Evolutionary conservation across 2,113 vertebrate species (phyloP).

Genomic region (Stigmatopora argus): DNA sequence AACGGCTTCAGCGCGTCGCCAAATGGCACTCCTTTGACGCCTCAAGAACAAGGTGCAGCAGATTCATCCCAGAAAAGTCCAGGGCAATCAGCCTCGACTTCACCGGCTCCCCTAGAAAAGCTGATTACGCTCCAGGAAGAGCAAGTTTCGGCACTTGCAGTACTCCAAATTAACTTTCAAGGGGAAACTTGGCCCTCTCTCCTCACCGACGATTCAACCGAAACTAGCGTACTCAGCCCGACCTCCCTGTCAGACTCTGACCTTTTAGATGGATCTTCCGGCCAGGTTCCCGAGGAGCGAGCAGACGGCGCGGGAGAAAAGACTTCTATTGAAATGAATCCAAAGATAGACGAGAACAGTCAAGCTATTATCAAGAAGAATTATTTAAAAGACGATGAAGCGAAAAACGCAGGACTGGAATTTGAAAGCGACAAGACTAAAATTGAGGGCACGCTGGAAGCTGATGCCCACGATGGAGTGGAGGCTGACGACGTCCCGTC

Average conservation of each 20-base stretch:
- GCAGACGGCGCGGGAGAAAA: slow-evolving; percentile 5
- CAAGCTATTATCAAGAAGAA: slow-evolving; percentile 20
- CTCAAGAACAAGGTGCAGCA: slow-evolving; percentile 6
- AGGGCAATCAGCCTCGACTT: slow-evolving; percentile 4
- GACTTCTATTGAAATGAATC: slow-evolving; percentile 13
- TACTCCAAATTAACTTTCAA: slow-evolving; percentile 14
- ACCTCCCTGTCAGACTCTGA: slow-evolving; percentile 46
- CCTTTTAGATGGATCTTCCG: slow-evolving; percentile 32
- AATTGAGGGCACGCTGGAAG: slow-evolving; percentile 12
- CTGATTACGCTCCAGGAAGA: slow-evolving; percentile 10
- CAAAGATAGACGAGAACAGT: slow-evolving; percentile 2
- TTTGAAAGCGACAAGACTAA: slow-evolving; percentile 7
- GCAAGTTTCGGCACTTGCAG: neutral
- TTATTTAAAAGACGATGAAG: slow-evolving; percentile 20
- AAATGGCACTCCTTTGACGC: slow-evolving; percentile 17
- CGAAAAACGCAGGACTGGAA: slow-evolving; percentile 2
- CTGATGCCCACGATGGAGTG: slow-evolving; percentile 48
- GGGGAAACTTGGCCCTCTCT: slow-evolving; percentile 11
- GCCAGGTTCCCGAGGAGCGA: slow-evolving; percentile 14
- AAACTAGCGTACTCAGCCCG: slow-evolving; percentile 34
- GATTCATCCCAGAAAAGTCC: slow-evolving; percentile 17
- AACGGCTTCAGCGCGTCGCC: slow-evolving; percentile 38
- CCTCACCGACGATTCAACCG: slow-evolving; percentile 35
- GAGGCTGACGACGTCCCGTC: slow-evolving; percentile 31
- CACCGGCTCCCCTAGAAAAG: slow-evolving; percentile 12